Percentiles rank a stretch among this genome's conserved stretches.
Conservation (phyloP, 2,113 vertebrate species). For the Gambusia affinis region DNA sequence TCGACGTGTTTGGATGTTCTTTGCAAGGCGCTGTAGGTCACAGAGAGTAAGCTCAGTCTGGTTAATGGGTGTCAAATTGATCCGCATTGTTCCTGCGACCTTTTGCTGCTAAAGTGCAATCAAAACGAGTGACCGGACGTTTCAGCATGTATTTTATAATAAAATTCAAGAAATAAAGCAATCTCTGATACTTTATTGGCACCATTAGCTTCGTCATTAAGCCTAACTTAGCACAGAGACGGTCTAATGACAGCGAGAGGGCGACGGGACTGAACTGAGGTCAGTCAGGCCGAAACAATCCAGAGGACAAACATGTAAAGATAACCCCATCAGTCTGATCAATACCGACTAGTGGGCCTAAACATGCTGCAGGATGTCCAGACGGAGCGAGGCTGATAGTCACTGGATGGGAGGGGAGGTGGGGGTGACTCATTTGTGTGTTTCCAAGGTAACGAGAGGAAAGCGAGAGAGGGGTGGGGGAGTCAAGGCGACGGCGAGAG, state of each 20-base stretch:
- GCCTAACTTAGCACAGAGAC: background rate
- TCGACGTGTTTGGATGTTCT: background rate
- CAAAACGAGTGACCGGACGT: background rate
- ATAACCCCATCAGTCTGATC: slow-evolving; percentile 4
- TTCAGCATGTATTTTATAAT: background rate
- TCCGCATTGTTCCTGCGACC: too few relatives aligned
- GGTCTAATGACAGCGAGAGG: background rate
- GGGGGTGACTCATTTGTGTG: slow-evolving; percentile 46
- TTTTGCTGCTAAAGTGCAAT: background rate
- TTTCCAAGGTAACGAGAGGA: slow-evolving; percentile 65
- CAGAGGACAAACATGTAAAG: background rate
- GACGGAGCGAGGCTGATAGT: slow-evolving; percentile 44
- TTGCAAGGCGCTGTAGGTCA: background rate
- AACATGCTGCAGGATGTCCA: slow-evolving; percentile 1
- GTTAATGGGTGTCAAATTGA: too few relatives aligned
- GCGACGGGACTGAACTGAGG: background rate
- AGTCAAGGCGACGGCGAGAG: background rate
- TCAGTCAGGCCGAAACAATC: background rate
- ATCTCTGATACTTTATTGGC: background rate
- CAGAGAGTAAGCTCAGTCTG: too few relatives aligned
- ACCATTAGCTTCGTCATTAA: background rate
- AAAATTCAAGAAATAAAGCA: background rate
- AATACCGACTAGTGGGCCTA: background rate
- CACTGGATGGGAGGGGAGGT: slow-evolving; percentile 3
- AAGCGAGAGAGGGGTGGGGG: background rate